Base-by-base conservation (phyloP, 2,113 vertebrate genomes). In the Daboia siamensis region DNA sequence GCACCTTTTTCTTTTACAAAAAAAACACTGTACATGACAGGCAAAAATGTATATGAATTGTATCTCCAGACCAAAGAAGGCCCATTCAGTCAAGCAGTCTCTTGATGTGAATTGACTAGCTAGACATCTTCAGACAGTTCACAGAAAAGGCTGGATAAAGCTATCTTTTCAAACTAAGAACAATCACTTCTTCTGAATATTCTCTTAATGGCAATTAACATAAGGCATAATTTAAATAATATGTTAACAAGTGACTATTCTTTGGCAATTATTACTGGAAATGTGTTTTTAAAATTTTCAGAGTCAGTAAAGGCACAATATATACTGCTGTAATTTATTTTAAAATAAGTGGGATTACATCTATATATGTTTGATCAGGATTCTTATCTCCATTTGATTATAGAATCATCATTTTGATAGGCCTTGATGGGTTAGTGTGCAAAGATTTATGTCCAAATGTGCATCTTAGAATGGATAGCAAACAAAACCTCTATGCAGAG, bases 321-420 rank as follows among this genome's bases (percentile, higher is more conserved):
- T 46, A 89, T 94, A 56, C 26, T 94, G 85, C 3, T 21, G 33
- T 85, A 94, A 93, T 12, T 80, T 20, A 57, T 17, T 89, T 85
- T 93, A 93, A 93, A 90, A 44, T 93, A 0, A 87, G 87, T 51
- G 74, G 89, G 85, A 74, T 89, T 69, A 23, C 90, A n/a, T 94
- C 89, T 84, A 48, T n/a, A 0, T 95, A 94, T 95, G 94, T 95
- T 95, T 94, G 93, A 95, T 29, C 17, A 88, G 94, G 48, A 2
- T 55, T 9, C 17, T 80, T 3, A 21, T 88, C 51, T 55, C 64
- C 56, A 17, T 46, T 92, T 80, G 52, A 55, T 15, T 26, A 61
- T 44, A n/a, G 5, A 56, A 26, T 9, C 51, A n/a, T 23, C 23
- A 54, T 46, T 86, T 86, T 26, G n/a, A 59, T 87, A 13, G 24